These are phyloP conservation scores for Formica exsecta DNA, from an alignment of 1,140 invertebrate genomes.

Conservation along the genomic window DNA sequence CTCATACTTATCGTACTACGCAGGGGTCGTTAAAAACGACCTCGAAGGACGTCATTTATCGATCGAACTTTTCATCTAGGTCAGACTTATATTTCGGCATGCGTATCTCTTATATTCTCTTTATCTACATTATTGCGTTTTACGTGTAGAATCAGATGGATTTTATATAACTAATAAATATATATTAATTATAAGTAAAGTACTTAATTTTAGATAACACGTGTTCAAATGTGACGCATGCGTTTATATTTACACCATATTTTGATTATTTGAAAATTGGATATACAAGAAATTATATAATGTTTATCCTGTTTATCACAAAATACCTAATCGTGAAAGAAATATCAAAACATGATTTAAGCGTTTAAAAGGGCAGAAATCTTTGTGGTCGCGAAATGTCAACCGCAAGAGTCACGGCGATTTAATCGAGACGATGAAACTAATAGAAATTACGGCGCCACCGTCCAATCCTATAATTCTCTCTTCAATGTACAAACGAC, in stretches of 20 bases:
- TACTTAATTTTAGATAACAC: background rate
- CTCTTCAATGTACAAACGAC: conserved; percentile 1
- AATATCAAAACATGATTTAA: background rate
- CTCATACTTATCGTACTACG: background rate
- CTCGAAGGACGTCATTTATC: conserved; percentile 54
- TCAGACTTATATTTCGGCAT: conserved; percentile 24
- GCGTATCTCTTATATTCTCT: conserved; percentile 51
- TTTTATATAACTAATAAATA: conserved; percentile 4
- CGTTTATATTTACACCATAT: background rate
- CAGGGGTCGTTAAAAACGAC: conserved; percentile 44
- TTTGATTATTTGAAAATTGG: background rate
- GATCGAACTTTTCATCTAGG: conserved; percentile 64
- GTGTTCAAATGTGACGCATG: background rate
- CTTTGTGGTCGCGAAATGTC: background rate
- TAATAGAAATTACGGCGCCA: conserved; percentile 43
- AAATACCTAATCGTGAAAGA: background rate
- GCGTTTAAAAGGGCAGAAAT: background rate
- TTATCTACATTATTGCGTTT: background rate
- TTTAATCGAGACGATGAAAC: conserved; percentile 69
- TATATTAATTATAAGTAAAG: background rate
- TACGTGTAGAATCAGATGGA: background rate
- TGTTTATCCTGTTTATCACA: background rate
- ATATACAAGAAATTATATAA: too few species aligned
- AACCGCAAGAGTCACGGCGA: conserved; percentile 34
- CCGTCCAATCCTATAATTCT: conserved; percentile 54